Base-by-base conservation (phyloP, 2,797 vertebrate genomes). In the Thamnophis elegans region DNA sequence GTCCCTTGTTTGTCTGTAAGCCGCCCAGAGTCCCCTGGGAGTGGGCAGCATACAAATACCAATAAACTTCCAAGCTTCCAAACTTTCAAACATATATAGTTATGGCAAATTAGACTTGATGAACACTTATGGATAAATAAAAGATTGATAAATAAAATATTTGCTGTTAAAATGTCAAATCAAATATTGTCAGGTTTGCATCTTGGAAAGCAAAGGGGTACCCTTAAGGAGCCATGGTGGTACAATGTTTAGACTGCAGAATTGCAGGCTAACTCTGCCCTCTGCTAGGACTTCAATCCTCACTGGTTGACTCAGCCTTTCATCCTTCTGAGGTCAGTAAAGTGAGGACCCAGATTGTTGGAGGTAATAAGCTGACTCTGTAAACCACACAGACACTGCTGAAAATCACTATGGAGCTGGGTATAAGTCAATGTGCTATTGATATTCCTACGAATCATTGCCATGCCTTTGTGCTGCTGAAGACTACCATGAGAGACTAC, bases 121-220 rank as follows among this genome's bases (percentile, higher is more conserved):
- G 91, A 82, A 94, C 95, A 94, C 96, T 94, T 95, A 92, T 89
- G 73, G 95, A 91, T 95, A 97, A 96, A 96, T 93, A 62, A 96
- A 97, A 97, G 96, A 96, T 42, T 91, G 68, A 89, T 94, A 91
- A 94, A 85, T 85, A 93, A 89, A 82, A 18, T 92, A 47, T 28
- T 85, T 96, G 78, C 93, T 88, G 95, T 98, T 96, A 98, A 97
- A 96, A 96, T 94, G 95, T 95, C 95, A 96, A 92, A 92, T 51
- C 1, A 7, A n/a, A 91, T 94, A 97, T 94, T 96, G 95, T 92
- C 93, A 95, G 96, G 94, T n/a, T 58, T 5, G 55, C 59, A 93
- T 87, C 78, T 54, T 90, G 92, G 89, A 96, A 97, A 95, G 87
- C 93, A 58, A 16, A 85, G 59, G 47, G 36, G 51, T 89, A 73